Conservation (phyloP, 2,113 vertebrate genomes). For the Fulica atra region DNA sequence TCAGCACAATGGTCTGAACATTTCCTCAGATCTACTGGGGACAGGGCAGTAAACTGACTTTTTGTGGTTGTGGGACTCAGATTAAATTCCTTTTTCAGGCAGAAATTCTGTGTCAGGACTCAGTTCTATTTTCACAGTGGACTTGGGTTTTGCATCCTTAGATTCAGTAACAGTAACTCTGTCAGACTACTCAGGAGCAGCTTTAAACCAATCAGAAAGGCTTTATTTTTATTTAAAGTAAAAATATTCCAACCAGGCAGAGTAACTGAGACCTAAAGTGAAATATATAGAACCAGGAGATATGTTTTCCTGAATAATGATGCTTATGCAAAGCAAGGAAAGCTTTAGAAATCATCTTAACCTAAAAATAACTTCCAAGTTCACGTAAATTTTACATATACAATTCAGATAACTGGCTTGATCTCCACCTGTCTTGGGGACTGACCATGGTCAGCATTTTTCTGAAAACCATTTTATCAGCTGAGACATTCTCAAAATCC, state of each 20-base stretch:
- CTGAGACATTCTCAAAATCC: constrained; percentile 14
- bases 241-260: background rate
- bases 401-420: background rate
- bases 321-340: background rate
- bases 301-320: background rate
- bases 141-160: background rate
- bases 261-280: background rate
- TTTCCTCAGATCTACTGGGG: background rate
- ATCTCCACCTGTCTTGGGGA: constrained; percentile 28
- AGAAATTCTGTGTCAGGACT: background rate
- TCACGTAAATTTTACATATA: constrained; percentile 13
- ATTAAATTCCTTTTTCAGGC: background rate
- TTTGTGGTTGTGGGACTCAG: background rate
- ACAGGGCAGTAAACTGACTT: background rate
- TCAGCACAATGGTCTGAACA: background rate
- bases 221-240: background rate
- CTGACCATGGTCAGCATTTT: background rate
- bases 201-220: background rate
- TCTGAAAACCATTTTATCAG: background rate
- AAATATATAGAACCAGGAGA: background rate
- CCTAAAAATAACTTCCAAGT: constrained; percentile 65
- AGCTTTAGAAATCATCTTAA: constrained; percentile 49
- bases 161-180: background rate
- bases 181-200: background rate
- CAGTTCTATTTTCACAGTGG: background rate